Percentiles rank a stretch among this genome's conserved stretches.
Evolutionary conservation across 2,797 vertebrate species (phyloP).

Genomic region (Lemur catta): DNA sequence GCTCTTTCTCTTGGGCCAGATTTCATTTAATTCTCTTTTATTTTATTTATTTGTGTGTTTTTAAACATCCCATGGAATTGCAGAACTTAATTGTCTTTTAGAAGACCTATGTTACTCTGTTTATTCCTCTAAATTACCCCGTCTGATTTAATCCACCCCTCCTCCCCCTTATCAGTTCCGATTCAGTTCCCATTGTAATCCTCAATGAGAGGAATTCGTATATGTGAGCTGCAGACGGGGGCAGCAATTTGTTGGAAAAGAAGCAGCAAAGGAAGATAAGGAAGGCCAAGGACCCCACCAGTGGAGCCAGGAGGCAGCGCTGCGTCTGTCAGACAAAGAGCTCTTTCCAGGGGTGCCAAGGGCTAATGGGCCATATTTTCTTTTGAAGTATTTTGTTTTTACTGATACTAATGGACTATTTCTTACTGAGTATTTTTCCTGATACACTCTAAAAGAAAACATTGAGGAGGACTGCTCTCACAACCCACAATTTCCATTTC

Average conservation of each 20-base stretch:
- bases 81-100: constrained; percentile 23
- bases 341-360: not conserved
- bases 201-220: not conserved
- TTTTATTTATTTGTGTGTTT: not conserved
- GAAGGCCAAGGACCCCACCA: too few species aligned
- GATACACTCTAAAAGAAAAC: constrained; percentile 29
- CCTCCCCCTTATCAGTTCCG: not conserved
- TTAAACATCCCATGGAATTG: not conserved
- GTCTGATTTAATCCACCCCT: not conserved
- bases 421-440: constrained; percentile 41
- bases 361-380: constrained; percentile 58
- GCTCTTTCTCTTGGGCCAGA: not conserved
- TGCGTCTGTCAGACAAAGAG: not conserved
- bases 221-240: not conserved
- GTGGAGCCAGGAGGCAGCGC: not conserved
- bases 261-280: not conserved
- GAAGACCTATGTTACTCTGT: not conserved
- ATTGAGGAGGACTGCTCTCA: not conserved
- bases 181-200: not conserved
- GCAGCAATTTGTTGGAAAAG: not conserved
- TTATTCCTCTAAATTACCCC: constrained; percentile 36
- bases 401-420: constrained; percentile 53
- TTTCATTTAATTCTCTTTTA: constrained; percentile 13
- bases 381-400: constrained; percentile 19
- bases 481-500: constrained; percentile 47